Evolutionary conservation across 2,797 vertebrate species (phyloP).

Genomic region (Otolemur crassicaudatus): DNA sequence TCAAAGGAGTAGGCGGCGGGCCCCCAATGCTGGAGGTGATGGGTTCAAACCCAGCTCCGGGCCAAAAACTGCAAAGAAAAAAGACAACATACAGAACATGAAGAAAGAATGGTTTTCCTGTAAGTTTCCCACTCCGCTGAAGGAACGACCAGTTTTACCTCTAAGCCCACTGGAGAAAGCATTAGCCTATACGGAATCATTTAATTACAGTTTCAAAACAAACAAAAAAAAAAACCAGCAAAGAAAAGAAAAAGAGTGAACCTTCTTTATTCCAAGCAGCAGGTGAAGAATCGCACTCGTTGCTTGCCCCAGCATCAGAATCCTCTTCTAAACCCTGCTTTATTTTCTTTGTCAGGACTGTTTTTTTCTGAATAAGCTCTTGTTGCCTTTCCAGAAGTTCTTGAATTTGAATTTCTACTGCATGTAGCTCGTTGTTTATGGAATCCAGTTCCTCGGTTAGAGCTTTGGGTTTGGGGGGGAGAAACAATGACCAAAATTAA

Average conservation of each 20-base stretch:
- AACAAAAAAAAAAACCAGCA: not conserved
- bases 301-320: constrained; percentile 81
- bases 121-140: not conserved
- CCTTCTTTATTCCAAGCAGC: constrained; percentile 92
- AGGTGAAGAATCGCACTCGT: constrained; percentile 82
- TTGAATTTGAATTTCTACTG: constrained; percentile 93
- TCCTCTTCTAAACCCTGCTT: constrained; percentile 87
- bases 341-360: constrained; percentile 88
- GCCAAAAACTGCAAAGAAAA: not conserved
- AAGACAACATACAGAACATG: not conserved
- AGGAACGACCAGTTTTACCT: not conserved
- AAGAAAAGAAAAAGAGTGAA: constrained; percentile 72
- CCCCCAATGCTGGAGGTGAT: too few species aligned
- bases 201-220: not conserved
- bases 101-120: not conserved
- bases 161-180: not conserved
- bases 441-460: constrained; percentile 91
- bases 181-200: not conserved
- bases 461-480: constrained; percentile 77
- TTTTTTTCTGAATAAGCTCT: constrained; percentile 91
- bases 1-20: too few species aligned
- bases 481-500: not conserved
- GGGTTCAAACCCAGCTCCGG: too few species aligned
- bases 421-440: constrained; percentile 92
- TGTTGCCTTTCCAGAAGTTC: constrained; percentile 94